phyloP scores from a whole-genome alignment of 2,113 vertebrate species.

The Saccopteryx leptura region DNA sequence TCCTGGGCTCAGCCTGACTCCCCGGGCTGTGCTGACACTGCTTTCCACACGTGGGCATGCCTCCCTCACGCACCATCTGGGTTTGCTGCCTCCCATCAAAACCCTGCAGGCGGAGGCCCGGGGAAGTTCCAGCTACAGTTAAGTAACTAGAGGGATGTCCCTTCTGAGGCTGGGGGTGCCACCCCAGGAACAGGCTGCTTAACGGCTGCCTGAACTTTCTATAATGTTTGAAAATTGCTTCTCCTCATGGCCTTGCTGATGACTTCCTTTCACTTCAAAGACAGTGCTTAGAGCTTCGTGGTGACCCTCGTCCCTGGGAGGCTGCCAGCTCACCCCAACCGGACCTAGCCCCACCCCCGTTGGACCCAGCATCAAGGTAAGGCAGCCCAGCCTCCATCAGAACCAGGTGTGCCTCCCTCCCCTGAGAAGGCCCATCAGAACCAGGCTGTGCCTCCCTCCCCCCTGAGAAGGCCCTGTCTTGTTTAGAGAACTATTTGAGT shows the following conservation, averaged over 20 bases:
- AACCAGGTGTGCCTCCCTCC: not conserved
- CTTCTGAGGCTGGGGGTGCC: not conserved
- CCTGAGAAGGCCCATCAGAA: not conserved
- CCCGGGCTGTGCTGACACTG: not conserved
- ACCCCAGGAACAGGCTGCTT: not conserved
- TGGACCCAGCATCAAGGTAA: not conserved
- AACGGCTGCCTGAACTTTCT: not conserved
- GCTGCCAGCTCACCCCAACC: not conserved
- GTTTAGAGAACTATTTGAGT: not conserved
- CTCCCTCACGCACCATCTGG: not conserved
- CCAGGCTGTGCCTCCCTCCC: not conserved
- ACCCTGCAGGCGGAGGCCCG: not conserved
- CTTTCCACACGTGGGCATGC: not conserved
- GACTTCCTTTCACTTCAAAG: not conserved
- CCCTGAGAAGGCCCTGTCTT: not conserved
- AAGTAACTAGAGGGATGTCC: not conserved
- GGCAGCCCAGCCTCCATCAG: not conserved
- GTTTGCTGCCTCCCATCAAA: not conserved
- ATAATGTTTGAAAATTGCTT: constrained; percentile 6
- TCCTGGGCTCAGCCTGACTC: not conserved
- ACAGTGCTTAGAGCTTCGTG: not conserved
- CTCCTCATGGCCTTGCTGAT: not conserved
- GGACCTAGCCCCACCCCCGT: not conserved
- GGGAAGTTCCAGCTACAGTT: not conserved
- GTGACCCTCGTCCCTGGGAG: not conserved